Evolutionary conservation across 1,140 invertebrate species (phyloP).

Genomic region (Penaeus vannamei): DNA sequence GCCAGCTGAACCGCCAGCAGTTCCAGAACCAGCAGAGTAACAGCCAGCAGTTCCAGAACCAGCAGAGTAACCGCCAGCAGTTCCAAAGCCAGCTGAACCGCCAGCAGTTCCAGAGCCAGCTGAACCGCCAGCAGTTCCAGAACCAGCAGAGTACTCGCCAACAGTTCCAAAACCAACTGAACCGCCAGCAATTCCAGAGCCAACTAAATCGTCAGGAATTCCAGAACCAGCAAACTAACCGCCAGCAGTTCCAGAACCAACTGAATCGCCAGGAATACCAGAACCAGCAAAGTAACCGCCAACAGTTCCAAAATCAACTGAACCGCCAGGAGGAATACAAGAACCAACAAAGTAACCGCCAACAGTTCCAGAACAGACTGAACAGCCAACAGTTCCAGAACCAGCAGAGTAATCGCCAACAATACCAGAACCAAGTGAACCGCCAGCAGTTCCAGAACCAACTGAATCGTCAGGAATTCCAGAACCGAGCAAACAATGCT

Average conservation of each 20-base stretch:
- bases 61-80: neutral
- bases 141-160: neutral
- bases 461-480: neutral
- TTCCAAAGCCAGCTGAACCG: conserved; percentile 9
- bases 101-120: neutral
- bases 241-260: conserved; percentile 7
- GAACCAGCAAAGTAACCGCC: neutral
- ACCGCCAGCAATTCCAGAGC: neutral
- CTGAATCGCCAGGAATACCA: neutral
- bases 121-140: neutral
- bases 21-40: neutral
- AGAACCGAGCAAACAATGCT: too few relatives aligned
- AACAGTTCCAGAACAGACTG: neutral
- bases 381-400: neutral
- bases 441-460: neutral
- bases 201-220: neutral
- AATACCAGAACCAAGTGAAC: neutral
- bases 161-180: neutral
- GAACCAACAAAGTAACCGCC: neutral
- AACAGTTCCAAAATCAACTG: neutral
- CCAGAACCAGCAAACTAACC: neutral
- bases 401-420: neutral
- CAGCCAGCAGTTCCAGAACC: conserved; percentile 4
- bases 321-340: neutral
- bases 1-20: neutral